Conservation (phyloP, 2,113 vertebrate species). For the Aphelocoma coerulescens region DNA sequence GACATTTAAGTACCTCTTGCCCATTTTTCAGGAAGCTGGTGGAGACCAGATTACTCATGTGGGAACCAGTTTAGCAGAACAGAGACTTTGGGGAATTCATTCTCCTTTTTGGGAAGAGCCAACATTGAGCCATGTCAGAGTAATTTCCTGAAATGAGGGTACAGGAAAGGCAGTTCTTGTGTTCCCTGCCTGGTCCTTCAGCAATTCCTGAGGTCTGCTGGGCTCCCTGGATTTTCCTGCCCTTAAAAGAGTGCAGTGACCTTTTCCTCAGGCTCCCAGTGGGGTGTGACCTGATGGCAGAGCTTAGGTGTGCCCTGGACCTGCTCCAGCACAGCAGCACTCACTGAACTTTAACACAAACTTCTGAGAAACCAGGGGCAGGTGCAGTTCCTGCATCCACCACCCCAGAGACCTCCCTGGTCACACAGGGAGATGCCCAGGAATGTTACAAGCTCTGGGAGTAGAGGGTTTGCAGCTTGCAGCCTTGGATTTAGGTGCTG, state of each 20-base stretch:
- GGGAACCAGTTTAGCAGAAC: neutral
- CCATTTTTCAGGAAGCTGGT: neutral
- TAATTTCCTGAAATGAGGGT: neutral
- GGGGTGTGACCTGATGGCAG: neutral
- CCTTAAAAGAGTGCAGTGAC: neutral
- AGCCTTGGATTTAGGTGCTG: neutral
- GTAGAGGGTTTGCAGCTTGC: neutral
- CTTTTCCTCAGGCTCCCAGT: neutral
- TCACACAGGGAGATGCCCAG: neutral
- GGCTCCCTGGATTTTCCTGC: neutral
- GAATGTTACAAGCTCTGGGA: fast-evolving
- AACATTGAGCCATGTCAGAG: fast-evolving
- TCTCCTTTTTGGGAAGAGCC: neutral
- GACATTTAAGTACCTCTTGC: neutral
- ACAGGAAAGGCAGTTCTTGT: neutral
- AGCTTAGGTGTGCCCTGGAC: neutral
- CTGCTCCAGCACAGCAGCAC: neutral
- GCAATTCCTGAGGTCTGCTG: neutral
- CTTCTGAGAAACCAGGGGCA: neutral
- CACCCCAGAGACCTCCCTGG: neutral
- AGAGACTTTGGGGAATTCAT: neutral
- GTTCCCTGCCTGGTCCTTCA: neutral
- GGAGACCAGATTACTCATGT: neutral
- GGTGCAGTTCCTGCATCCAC: neutral
- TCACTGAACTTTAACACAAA: neutral